phyloP scores from a whole-genome alignment of 2,113 vertebrate species.

The Tympanuchus pallidicinctus region DNA sequence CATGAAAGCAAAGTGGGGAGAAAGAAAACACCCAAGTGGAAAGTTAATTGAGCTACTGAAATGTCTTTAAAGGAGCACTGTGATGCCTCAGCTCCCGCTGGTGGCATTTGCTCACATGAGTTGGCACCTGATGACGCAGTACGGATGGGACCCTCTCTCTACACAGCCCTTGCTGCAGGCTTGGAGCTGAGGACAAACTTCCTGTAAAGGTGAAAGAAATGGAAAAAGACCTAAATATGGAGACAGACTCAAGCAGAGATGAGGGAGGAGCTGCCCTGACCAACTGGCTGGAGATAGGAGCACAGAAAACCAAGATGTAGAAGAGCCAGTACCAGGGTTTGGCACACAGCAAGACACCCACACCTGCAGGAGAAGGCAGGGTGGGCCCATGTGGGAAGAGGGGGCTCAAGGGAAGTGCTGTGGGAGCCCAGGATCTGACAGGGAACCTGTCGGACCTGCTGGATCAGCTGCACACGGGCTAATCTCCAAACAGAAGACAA shows the following conservation, averaged over 20 bases:
- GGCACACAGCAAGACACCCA: background rate
- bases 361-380: background rate
- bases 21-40: conserved; percentile 54
- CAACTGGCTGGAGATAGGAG: background rate
- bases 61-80: conserved; percentile 52
- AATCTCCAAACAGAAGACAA: background rate
- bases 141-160: background rate
- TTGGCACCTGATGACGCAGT: conserved; percentile 22
- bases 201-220: background rate
- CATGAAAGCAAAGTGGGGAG: conserved; percentile 26
- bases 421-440: conserved; percentile 25
- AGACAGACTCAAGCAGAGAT: background rate
- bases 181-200: background rate
- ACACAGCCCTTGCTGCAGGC: background rate
- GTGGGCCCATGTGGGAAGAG: background rate
- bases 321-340: background rate
- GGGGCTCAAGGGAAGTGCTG: conserved; percentile 7
- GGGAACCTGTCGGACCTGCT: conserved; percentile 64
- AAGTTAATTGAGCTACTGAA: conserved; percentile 64
- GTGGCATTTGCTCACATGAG: conserved; percentile 36
- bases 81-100: conserved; percentile 38
- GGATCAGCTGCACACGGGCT: background rate
- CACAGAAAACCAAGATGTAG: background rate
- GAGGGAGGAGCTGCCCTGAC: background rate
- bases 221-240: background rate